Conservation (phyloP, 35 echinoderm and acorn worm species). For the Apostichopus japonicus region DNA sequence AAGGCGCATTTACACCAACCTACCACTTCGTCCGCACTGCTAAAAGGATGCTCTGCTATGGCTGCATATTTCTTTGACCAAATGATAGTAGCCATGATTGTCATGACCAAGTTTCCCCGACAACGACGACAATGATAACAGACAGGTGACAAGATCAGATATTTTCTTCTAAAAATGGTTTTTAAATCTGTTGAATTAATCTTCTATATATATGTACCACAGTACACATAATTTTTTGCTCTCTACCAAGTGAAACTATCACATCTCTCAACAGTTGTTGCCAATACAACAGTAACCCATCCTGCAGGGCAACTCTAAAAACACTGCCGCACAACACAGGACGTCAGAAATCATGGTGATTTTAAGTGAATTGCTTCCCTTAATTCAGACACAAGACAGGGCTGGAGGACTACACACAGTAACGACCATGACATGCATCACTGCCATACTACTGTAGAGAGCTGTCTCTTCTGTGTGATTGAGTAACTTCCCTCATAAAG, state of each 20-base stretch:
- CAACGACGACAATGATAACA: too few relatives aligned
- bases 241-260: too few relatives aligned
- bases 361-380: neutral
- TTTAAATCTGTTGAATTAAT: neutral
- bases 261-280: too few relatives aligned
- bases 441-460: too few relatives aligned
- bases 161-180: neutral
- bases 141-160: neutral
- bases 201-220: too few relatives aligned
- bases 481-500: too few relatives aligned
- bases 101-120: neutral
- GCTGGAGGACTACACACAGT: too few relatives aligned
- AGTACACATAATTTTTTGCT: too few relatives aligned
- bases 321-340: neutral
- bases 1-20: neutral
- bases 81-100: slow-evolving; percentile 25
- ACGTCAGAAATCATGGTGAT: neutral
- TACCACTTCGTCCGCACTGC: slow-evolving; percentile 33
- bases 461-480: too few relatives aligned
- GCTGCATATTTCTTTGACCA: slow-evolving; percentile 59
- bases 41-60: slow-evolving; percentile 14
- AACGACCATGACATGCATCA: too few relatives aligned
- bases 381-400: neutral
- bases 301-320: too few relatives aligned
- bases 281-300: too few relatives aligned